phyloP scores from a whole-genome alignment of 1,140 invertebrate species.

The honey bee (Apis mellifera) region Amel_HAv3.1 CM009937.2:8544001-8544500 shows the following conservation, averaged over 20 bases:
- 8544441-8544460: neutral
- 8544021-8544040: slow-evolving; percentile 65
- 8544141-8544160: slow-evolving; percentile 38
- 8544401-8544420: too few species aligned
- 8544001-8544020: slow-evolving; percentile 55
- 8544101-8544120: slow-evolving; percentile 44
- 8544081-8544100: slow-evolving; percentile 80
- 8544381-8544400: too few species aligned
- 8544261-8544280: neutral
- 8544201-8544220: slow-evolving; percentile 36
- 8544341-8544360: neutral
- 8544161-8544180: slow-evolving; percentile 23
- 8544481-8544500: too few species aligned
- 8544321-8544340: slow-evolving; percentile 4
- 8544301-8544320: neutral
- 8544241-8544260: neutral
- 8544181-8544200: slow-evolving; percentile 23
- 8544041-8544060: slow-evolving; percentile 81
- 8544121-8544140: slow-evolving; percentile 36
- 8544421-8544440: neutral
- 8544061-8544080: slow-evolving; percentile 81
- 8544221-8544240: slow-evolving; percentile 50
- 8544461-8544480: too few species aligned
- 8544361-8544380: too few species aligned
- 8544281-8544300: slow-evolving; percentile 9